These are phyloP conservation scores for Thamnophis elegans DNA, from an alignment of 2,797 vertebrate genomes.

Conservation along the genomic window DNA sequence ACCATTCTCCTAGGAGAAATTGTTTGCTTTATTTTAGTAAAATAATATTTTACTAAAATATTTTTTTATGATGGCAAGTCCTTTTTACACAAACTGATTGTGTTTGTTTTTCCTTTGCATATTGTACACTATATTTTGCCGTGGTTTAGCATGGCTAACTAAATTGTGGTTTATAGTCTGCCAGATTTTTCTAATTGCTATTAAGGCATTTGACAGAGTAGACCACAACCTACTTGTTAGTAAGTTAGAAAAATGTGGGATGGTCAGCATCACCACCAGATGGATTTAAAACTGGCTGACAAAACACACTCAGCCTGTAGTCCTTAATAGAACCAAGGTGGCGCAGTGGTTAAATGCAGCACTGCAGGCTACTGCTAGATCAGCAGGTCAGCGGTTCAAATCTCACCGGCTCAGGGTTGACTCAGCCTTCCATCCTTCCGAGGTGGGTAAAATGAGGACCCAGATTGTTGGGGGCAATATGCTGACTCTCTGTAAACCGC, in stretches of 20 bases:
- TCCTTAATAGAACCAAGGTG: too few relatives aligned
- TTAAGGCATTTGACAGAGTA: not conserved
- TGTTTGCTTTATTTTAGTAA: not conserved
- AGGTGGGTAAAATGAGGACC: too few relatives aligned
- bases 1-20: not conserved
- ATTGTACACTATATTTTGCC: not conserved
- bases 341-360: too few relatives aligned
- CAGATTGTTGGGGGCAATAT: too few relatives aligned
- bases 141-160: not conserved
- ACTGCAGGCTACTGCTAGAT: too few relatives aligned
- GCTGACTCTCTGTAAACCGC: too few relatives aligned
- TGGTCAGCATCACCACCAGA: not conserved
- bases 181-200: not conserved
- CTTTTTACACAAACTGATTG: not conserved
- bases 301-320: not conserved
- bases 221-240: not conserved
- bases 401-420: too few relatives aligned
- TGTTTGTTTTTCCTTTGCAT: not conserved
- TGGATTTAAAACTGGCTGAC: not conserved
- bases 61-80: not conserved
- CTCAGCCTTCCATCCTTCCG: too few relatives aligned
- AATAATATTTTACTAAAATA: too few relatives aligned
- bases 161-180: not conserved
- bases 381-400: too few relatives aligned
- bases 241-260: not conserved